These are phyloP conservation scores for Gavialis gangeticus DNA, from an alignment of 2,113 vertebrate genomes.

Conservation along the genomic window DNA sequence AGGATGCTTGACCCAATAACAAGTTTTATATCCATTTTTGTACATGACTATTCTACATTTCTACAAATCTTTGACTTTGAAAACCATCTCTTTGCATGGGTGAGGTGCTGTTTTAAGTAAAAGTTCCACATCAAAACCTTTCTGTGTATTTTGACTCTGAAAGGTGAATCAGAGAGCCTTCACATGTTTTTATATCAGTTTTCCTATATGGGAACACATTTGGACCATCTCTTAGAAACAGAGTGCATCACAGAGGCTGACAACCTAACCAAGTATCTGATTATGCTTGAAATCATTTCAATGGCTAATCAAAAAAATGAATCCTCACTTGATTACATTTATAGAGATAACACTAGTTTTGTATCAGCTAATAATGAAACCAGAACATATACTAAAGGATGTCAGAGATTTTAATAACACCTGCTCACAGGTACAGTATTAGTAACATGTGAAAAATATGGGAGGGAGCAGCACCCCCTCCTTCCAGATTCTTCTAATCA, in stretches of 20 bases:
- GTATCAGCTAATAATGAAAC: conserved; percentile 81
- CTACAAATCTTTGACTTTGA: background rate
- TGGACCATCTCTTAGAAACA: conserved; percentile 69
- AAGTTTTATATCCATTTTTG: background rate
- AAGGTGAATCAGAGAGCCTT: conserved; percentile 21
- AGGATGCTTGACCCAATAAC: background rate
- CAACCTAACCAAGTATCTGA: conserved; percentile 80
- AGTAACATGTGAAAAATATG: conserved; percentile 61
- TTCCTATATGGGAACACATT: conserved; percentile 69
- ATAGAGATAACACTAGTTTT: conserved; percentile 69
- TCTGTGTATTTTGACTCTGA: conserved; percentile 51
- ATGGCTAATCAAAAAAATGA: conserved; percentile 83
- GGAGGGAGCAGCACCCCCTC: conserved; percentile 49
- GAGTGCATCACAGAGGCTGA: conserved; percentile 72
- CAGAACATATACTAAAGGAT: conserved; percentile 69
- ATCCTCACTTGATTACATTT: conserved; percentile 83
- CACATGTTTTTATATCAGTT: conserved; percentile 68
- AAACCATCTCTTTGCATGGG: background rate
- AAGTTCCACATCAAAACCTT: conserved; percentile 55
- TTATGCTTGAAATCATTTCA: conserved; percentile 82
- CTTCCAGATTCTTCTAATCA: conserved; percentile 65
- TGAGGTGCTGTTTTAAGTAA: background rate
- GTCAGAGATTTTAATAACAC: conserved; percentile 50
- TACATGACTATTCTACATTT: background rate
- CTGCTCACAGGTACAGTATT: conserved; percentile 75